Base-by-base conservation (phyloP, 2,888 invertebrate genomes). In the Cryptus armator region DNA sequence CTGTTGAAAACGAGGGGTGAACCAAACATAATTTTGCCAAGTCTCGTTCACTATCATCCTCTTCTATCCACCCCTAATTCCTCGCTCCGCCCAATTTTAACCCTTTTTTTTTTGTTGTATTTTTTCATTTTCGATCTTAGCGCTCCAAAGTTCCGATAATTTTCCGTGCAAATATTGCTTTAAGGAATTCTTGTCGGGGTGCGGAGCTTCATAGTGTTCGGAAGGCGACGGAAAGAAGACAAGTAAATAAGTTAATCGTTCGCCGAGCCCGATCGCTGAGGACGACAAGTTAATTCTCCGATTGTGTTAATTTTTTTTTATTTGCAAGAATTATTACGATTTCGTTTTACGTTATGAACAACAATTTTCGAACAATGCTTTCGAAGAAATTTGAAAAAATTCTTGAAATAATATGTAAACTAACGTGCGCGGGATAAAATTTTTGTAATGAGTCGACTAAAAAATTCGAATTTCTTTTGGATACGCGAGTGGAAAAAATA, bases 1-100 rank as follows among this genome's bases (percentile, higher is more conserved):
- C 92, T 89, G 91, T 91, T 91, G 90, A 92, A 92, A 92, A 91
- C 90, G 89, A 91, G 90, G 90, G 89, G 89, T 90, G 90, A 92
- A 87, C 90, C 89, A 92, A 93, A 93, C 92, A 92, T 90, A 90
- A 91, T 92, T 90, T 90, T 87, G 87, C 88, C 80, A 67, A 80
- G 71, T 78, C 82, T 77, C 51, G 67, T 62, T 19, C 51, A 19
- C 64, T 44, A 66, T 46, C 76, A 68, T 72, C 76, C 46, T 71
- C 66, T 68, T 5, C 59, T 51, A 19, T 71, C 19, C 29, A 77
- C 80, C 67, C n/a, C 24, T 53, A 48, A n/a, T 19, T 29, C 32
- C 64, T 84, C 44, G 5, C 64, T 62, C 14, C 59, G 9, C 10
- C 24, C 24, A 29, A 46, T 44, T 43, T 68, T 14, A 62, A 56